phyloP scores from a whole-genome alignment of 2,797 vertebrate species.

The Urosaurus nigricauda region DNA sequence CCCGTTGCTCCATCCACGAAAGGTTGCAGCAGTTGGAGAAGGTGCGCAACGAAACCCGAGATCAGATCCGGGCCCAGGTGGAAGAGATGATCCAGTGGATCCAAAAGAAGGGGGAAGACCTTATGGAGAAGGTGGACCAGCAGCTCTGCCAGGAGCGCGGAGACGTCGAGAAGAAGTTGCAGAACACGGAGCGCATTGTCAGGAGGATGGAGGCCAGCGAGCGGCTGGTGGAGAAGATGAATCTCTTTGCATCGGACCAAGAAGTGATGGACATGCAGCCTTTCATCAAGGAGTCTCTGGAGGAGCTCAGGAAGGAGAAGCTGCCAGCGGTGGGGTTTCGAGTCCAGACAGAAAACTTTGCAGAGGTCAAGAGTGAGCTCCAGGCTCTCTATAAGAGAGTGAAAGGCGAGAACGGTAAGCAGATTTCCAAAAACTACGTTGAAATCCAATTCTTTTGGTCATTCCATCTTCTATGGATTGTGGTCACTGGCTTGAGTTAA shows the following conservation, averaged over 20 bases:
- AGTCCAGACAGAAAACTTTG: slow-evolving; percentile 20
- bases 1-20: neutral
- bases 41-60: neutral
- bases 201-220: slow-evolving; percentile 58
- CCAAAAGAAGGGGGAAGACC: slow-evolving; percentile 12
- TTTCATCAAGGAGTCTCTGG: slow-evolving; percentile 62
- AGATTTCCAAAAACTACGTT: neutral
- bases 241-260: slow-evolving; percentile 73
- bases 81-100: slow-evolving; percentile 46
- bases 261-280: slow-evolving; percentile 74
- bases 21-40: slow-evolving; percentile 37
- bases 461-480: neutral
- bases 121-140: slow-evolving; percentile 44
- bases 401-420: slow-evolving; percentile 54
- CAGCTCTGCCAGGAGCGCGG: slow-evolving; percentile 16
- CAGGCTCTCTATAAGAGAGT: slow-evolving; percentile 53
- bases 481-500: neutral
- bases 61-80: slow-evolving; percentile 42
- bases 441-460: neutral
- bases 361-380: slow-evolving; percentile 51
- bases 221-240: slow-evolving; percentile 70
- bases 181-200: slow-evolving; percentile 34
- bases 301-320: slow-evolving; percentile 51
- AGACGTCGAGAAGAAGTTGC: slow-evolving; percentile 43
- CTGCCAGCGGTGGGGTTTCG: neutral